A percentile compares a stretch with the other conserved stretches of the same genome.
phyloP scores from a whole-genome alignment of 2,797 vertebrate species.

The Catharus ustulatus region DNA sequence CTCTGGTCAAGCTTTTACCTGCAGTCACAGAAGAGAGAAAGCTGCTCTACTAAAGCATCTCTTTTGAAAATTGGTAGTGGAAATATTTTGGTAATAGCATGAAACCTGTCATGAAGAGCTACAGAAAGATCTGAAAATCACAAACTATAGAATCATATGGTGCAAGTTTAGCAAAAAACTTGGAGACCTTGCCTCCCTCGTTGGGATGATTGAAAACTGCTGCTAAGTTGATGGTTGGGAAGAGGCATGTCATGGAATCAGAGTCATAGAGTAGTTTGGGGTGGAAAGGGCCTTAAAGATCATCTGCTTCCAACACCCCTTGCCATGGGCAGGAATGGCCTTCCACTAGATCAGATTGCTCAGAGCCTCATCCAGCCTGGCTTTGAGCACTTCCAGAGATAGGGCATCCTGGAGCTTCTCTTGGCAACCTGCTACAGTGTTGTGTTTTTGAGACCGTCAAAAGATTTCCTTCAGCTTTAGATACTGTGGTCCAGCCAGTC shows the following conservation, averaged over 20 bases:
- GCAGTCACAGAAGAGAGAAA: background rate
- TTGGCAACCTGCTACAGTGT: background rate
- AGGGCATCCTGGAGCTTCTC: background rate
- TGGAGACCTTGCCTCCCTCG: accelerated
- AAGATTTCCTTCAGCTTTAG: background rate
- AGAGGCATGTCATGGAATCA: background rate
- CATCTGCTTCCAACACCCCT: accelerated
- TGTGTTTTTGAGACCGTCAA: background rate
- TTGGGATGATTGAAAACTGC: background rate
- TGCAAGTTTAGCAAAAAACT: background rate
- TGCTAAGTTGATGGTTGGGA: background rate
- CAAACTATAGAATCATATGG: accelerated
- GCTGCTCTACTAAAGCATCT: background rate
- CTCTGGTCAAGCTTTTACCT: background rate
- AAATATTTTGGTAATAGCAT: background rate
- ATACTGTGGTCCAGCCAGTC: accelerated
- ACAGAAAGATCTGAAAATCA: background rate
- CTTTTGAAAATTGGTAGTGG: background rate
- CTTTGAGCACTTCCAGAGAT: background rate
- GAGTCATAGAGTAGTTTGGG: too few relatives aligned
- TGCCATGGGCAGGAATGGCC: background rate
- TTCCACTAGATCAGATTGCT: background rate
- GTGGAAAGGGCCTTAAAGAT: background rate
- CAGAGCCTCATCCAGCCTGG: background rate
- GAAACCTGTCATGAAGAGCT: background rate